Conservation (phyloP, 1,140 invertebrate genomes). For the Drosophila rhopaloa region DNA sequence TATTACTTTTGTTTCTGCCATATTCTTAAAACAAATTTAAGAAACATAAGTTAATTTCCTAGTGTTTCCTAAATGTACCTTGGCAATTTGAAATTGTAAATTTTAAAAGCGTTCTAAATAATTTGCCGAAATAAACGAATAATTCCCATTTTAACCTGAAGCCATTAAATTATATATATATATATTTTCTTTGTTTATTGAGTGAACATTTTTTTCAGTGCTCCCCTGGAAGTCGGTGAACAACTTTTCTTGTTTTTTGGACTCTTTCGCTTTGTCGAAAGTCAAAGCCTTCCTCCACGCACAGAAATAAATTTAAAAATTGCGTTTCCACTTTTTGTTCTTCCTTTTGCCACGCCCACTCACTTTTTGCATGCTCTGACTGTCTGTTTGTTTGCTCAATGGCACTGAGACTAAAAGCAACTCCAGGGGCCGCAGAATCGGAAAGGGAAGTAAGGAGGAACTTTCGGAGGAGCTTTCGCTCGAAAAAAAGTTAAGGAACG, state of each 20-base stretch:
- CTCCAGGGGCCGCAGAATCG: neutral
- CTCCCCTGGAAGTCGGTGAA: neutral
- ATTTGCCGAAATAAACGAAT: too few species aligned
- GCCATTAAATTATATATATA: too few species aligned
- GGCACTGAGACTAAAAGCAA: slow-evolving; percentile 13
- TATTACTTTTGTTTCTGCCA: too few species aligned
- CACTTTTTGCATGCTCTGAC: slow-evolving; percentile 10
- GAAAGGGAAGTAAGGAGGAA: slow-evolving; percentile 1
- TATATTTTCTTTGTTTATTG: too few species aligned
- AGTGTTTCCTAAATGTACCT: too few species aligned
- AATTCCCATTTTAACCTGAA: too few species aligned
- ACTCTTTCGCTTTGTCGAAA: slow-evolving; percentile 9
- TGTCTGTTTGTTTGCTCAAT: slow-evolving; percentile 33
- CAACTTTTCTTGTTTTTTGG: slow-evolving; percentile 8
- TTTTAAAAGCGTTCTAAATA: too few species aligned
- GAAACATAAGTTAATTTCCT: too few species aligned
- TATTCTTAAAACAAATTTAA: too few species aligned
- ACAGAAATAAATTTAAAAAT: slow-evolving; percentile 29
- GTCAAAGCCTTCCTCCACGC: slow-evolving; percentile 22
- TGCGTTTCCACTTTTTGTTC: slow-evolving; percentile 1
- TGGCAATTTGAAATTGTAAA: too few species aligned
- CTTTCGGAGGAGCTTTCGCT: slow-evolving; percentile 11
- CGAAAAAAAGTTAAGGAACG: slow-evolving; percentile 27
- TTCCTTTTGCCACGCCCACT: slow-evolving; percentile 19
- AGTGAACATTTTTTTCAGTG: too few species aligned